Evolutionary conservation across 64 coral and sea anemone species (phyloP), one percentile per base, ranked within the genome.

Genomic region (Platygyra sinensis): DNA sequence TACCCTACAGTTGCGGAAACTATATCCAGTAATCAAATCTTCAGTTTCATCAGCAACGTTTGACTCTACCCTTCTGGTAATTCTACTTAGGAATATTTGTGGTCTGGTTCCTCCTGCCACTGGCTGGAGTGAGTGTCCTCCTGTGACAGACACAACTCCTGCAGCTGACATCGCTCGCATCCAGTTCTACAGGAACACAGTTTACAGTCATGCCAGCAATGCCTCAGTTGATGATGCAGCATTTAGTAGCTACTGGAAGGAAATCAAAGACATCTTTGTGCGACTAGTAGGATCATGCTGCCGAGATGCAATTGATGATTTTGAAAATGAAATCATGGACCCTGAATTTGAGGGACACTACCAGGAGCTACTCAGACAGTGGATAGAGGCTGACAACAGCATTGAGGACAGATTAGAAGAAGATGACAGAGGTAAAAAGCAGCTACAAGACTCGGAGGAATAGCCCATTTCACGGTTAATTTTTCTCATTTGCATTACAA

Each of bases 221-320:
- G 77, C 77, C 12, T 80, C 77, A 16, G 77, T 80, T 60, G 52
- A 80, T 60, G 77, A 80, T 60, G 51, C 77, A 28, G 57, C 51
- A 57, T 80, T 80, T 30, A 31, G n/a, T 18, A 25, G 0, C 77
- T 80, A 52, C 15, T 80, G 77, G 77, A 80, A 14, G 12, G n/a
- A 80, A 25, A 80, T 80, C 24, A 24, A 28, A 13, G n/a, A 27
- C 22, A 60, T 27, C 3, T 31, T 80, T 25, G 50, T 80, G 2
- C 55, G 77, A 60, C n/a, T 80, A 25, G 77, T 52, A 7, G 77
- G 77, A 30, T 9, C 52, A 15, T 29, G 51, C 3, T 80, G 60
- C 57, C 25, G 12, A 59, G 27, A 57, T 57, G 54, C 8, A 15
- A 57, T 57, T 57, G 54, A 57, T 57, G 54, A 57, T 57, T 57